Conservation (phyloP, 1,140 invertebrate species). For the Oscheius sp. region DNA sequence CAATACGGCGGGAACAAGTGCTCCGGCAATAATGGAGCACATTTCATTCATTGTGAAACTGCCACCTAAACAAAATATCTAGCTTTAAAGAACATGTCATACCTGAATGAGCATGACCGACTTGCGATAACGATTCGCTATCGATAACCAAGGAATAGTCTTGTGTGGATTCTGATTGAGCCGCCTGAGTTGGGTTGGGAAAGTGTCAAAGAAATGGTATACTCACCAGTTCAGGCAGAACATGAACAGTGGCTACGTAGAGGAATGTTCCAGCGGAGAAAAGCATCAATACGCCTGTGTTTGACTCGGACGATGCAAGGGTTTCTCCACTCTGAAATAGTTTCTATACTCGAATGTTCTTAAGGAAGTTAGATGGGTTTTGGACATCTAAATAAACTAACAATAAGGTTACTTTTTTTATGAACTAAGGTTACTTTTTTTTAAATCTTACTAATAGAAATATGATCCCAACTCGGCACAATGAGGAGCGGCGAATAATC, state of each 20-base stretch:
- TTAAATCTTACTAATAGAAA: too few species aligned
- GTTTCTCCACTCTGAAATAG: constrained; percentile 61
- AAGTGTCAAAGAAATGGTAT: neutral
- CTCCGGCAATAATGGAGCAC: constrained; percentile 77
- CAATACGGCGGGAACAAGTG: constrained; percentile 79
- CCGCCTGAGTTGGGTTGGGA: neutral
- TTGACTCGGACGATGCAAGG: constrained; percentile 76
- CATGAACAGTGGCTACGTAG: constrained; percentile 96
- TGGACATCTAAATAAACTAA: constrained; percentile 13
- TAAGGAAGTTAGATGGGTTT: constrained; percentile 2
- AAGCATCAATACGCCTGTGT: constrained; percentile 91
- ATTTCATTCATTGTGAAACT: constrained; percentile 77
- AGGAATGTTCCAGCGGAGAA: constrained; percentile 98
- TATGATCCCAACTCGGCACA: too few species aligned
- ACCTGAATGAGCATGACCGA: neutral
- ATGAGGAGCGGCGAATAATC: too few species aligned
- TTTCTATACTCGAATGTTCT: too few species aligned
- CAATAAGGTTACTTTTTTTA: too few species aligned
- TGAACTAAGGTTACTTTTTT: too few species aligned
- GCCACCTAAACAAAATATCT: constrained; percentile 51
- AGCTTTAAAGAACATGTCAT: neutral
- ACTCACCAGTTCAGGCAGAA: constrained; percentile 81
- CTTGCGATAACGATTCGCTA: neutral
- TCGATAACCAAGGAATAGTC: neutral
- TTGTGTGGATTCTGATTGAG: neutral